Evolutionary conservation across 2,797 vertebrate species (phyloP).

Genomic region (Chelon auratus): DNA sequence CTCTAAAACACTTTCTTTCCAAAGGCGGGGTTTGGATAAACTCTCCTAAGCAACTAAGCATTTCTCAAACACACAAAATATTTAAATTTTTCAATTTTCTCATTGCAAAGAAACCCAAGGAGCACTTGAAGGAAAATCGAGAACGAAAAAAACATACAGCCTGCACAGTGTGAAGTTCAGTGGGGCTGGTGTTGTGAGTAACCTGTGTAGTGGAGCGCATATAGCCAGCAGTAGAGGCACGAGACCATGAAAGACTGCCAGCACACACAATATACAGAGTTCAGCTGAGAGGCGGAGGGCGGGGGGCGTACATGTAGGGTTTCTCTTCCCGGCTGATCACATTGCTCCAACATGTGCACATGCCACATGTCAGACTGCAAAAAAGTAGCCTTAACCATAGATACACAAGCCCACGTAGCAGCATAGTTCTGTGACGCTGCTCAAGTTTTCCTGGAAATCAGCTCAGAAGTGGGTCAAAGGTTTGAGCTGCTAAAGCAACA

Average conservation of each 20-base stretch:
- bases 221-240: slow-evolving; percentile 3
- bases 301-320: slow-evolving; percentile 27
- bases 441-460: slow-evolving; percentile 58
- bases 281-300: slow-evolving; percentile 1
- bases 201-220: slow-evolving; percentile 4
- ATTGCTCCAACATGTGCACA: slow-evolving; percentile 54
- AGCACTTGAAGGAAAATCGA: too few relatives aligned
- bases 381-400: background rate
- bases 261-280: slow-evolving; percentile 1
- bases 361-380: slow-evolving; percentile 22
- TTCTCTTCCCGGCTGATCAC: slow-evolving; percentile 44
- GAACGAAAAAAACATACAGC: background rate
- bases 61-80: slow-evolving; percentile 2
- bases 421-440: slow-evolving; percentile 10
- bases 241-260: background rate
- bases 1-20: slow-evolving; percentile 14
- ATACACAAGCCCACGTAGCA: slow-evolving; percentile 23
- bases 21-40: background rate
- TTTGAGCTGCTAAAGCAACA: slow-evolving; percentile 26
- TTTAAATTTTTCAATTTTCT: too few relatives aligned
- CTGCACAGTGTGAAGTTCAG: background rate
- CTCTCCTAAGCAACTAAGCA: slow-evolving; percentile 1
- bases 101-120: too few relatives aligned
- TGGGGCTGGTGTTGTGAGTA: background rate
- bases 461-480: slow-evolving; percentile 67